Evolutionary conservation across 2,113 vertebrate genomes (phyloP).

Genomic region (Cebidichthys violaceus): DNA sequence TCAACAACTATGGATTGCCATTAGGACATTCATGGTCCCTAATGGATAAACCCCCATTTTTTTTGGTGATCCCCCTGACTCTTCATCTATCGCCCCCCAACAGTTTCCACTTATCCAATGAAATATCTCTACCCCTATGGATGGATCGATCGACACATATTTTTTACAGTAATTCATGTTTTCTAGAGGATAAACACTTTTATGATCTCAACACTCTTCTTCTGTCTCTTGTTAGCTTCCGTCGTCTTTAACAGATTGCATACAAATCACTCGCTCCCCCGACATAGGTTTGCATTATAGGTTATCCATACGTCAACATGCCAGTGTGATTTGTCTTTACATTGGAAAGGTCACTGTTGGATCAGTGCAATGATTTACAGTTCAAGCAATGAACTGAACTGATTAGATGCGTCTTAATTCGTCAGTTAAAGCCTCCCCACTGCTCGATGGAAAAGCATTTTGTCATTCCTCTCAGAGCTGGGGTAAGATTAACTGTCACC

Average conservation of each 20-base stretch:
- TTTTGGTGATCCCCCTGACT: not conserved
- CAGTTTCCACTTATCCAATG: not conserved
- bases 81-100: not conserved
- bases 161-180: not conserved
- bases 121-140: not conserved
- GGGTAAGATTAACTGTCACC: conserved; percentile 48
- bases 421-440: conserved; percentile 31
- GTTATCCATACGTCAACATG: conserved; percentile 27
- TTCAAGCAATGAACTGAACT: conserved; percentile 13
- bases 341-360: conserved; percentile 48
- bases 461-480: conserved; percentile 36
- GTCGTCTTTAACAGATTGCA: not conserved
- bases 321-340: conserved; percentile 23
- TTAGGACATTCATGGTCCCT: conserved; percentile 1
- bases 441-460: conserved; percentile 32
- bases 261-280: not conserved
- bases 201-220: not conserved
- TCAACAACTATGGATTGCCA: not conserved
- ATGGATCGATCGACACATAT: not conserved
- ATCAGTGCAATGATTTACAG: conserved; percentile 48
- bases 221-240: not conserved
- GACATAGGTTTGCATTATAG: conserved; percentile 16
- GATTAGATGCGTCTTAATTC: conserved; percentile 48
- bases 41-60: conserved; percentile 4
- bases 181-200: not conserved